Evolutionary conservation across 2,888 invertebrate genomes (phyloP).

Genomic region (Eupithecia subfuscata): DNA sequence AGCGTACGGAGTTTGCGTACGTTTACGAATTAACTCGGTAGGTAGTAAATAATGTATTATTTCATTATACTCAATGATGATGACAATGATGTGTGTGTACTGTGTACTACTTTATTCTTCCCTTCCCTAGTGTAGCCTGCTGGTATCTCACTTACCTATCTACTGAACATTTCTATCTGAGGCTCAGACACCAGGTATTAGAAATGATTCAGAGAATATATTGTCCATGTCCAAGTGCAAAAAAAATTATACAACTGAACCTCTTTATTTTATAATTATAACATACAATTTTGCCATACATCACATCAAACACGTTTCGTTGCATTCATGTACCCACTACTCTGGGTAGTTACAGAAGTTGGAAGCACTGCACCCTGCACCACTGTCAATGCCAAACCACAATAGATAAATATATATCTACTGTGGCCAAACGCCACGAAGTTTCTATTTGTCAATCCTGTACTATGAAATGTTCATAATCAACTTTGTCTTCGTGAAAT

Average conservation of each 20-base stretch:
- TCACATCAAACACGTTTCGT: background rate
- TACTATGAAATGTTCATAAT: background rate
- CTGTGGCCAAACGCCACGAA: background rate
- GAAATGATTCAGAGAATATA: no score
- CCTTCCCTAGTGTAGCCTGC: background rate
- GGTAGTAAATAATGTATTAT: background rate
- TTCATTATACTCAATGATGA: background rate
- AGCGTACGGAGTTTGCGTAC: background rate
- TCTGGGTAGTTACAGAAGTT: background rate
- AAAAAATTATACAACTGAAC: no score
- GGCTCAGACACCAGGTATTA: no score
- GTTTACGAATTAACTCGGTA: background rate
- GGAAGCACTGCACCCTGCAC: background rate
- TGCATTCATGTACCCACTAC: background rate
- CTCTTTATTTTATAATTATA: no score
- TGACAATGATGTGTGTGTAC: background rate
- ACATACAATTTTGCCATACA: background rate
- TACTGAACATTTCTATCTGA: background rate
- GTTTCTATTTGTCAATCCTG: background rate
- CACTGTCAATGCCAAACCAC: background rate
- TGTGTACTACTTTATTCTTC: background rate
- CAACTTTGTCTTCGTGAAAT: no score
- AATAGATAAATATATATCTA: no score
- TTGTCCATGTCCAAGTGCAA: no score
- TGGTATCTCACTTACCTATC: background rate